Evolutionary conservation across 2,797 vertebrate species (phyloP).

Genomic region (Syngnathus acus): DNA sequence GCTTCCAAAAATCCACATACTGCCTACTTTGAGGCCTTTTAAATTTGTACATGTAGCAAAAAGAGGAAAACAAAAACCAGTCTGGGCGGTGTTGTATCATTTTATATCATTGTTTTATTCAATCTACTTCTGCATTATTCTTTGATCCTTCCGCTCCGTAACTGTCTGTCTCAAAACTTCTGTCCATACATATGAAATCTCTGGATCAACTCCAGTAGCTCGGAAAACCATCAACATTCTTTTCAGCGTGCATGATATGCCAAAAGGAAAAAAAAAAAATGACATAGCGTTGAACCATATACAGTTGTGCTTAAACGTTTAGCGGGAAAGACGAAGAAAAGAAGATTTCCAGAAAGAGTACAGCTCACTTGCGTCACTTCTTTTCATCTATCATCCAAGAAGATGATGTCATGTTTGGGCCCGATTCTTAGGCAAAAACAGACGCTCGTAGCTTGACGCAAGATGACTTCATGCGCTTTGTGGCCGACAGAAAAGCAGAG

Average conservation of each 20-base stretch:
- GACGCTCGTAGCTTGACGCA: slow-evolving; percentile 40
- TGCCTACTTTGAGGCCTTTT: not conserved
- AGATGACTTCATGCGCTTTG: slow-evolving; percentile 59
- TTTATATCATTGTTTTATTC: no score
- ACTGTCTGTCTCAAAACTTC: not conserved
- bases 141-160: not conserved
- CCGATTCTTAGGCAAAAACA: slow-evolving; percentile 61
- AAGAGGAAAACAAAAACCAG: not conserved
- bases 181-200: not conserved
- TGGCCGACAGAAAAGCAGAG: slow-evolving; percentile 41
- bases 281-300: slow-evolving; percentile 1
- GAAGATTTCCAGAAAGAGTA: slow-evolving; percentile 5
- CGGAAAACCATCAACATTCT: not conserved
- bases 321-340: not conserved
- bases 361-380: slow-evolving; percentile 21
- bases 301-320: slow-evolving; percentile 7
- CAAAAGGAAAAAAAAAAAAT: not conserved
- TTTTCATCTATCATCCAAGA: slow-evolving; percentile 49
- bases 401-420: slow-evolving; percentile 62
- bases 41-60: not conserved
- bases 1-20: no score
- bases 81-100: not conserved
- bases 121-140: not conserved
- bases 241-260: not conserved
- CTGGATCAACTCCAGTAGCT: not conserved